A percentile compares a stretch with the other conserved stretches of the same genome.
These are phyloP conservation scores for Lampris incognitus DNA, from an alignment of 2,113 vertebrate genomes.

Conservation along the genomic window DNA sequence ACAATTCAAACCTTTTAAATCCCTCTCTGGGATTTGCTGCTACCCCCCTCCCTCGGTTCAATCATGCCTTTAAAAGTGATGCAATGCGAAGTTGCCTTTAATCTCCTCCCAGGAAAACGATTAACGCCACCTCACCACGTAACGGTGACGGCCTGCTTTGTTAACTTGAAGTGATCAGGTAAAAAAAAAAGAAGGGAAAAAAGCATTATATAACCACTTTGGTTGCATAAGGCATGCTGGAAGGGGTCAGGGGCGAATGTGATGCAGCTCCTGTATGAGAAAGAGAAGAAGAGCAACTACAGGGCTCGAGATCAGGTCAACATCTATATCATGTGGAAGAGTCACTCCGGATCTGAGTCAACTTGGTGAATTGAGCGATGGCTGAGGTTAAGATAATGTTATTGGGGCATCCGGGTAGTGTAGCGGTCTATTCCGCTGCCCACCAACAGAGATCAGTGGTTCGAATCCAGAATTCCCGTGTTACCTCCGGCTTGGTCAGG, in stretches of 20 bases:
- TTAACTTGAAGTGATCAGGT: constrained; percentile 50
- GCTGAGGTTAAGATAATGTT: no score
- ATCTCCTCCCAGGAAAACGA: constrained; percentile 1
- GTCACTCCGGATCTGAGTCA: background rate
- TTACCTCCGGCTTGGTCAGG: no score
- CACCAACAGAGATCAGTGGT: no score
- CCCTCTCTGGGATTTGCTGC: no score
- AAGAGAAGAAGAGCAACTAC: background rate
- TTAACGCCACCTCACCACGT: background rate
- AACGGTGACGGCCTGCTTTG: constrained; percentile 20
- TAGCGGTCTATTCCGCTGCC: no score
- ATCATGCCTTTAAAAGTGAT: background rate
- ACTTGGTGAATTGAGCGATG: background rate
- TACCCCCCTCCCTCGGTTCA: background rate
- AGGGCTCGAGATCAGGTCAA: background rate
- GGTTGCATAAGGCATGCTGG: background rate
- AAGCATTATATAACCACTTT: constrained; percentile 20
- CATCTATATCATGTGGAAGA: background rate
- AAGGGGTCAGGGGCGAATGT: background rate
- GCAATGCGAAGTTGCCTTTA: constrained; percentile 21
- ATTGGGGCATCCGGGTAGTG: no score
- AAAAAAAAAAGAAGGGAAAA: constrained; percentile 9
- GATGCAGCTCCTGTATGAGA: background rate
- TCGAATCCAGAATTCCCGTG: no score
- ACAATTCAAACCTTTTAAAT: no score